These are phyloP conservation scores for Agriotes lineatus DNA, from an alignment of 2,888 invertebrate genomes.

Conservation along the genomic window DNA sequence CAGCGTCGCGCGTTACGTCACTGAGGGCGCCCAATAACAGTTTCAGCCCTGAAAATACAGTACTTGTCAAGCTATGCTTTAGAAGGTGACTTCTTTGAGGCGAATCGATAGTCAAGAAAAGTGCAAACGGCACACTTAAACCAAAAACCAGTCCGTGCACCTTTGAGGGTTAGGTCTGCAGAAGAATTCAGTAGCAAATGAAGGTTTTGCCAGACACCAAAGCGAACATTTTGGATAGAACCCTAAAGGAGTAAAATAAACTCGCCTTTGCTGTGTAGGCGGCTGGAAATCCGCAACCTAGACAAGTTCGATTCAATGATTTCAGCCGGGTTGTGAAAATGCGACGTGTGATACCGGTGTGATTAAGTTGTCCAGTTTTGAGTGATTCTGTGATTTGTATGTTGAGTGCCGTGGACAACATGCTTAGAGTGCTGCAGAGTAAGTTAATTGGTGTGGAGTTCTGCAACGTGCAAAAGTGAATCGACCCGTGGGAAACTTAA, in stretches of 20 bases:
- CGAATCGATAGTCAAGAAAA: background rate
- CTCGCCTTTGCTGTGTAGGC: constrained; percentile 5
- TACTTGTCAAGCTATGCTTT: background rate
- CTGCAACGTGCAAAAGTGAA: too few relatives aligned
- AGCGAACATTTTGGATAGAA: too few relatives aligned
- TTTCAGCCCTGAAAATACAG: constrained; percentile 12
- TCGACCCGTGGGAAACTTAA: too few relatives aligned
- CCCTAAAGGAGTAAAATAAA: too few relatives aligned
- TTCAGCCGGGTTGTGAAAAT: constrained; percentile 20
- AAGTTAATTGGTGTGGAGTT: too few relatives aligned
- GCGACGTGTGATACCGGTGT: background rate
- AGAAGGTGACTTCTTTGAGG: background rate
- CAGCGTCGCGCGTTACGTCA: constrained; percentile 34
- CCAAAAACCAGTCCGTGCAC: too few relatives aligned
- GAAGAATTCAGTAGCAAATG: too few relatives aligned
- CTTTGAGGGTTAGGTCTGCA: too few relatives aligned
- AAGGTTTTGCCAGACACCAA: too few relatives aligned
- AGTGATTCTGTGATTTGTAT: background rate
- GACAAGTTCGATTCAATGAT: constrained; percentile 12
- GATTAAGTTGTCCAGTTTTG: too few relatives aligned
- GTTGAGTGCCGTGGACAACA: too few relatives aligned
- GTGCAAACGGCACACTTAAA: background rate
- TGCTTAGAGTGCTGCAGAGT: too few relatives aligned
- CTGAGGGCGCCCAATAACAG: constrained; percentile 12
- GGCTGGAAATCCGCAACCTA: constrained; percentile 19